Evolutionary conservation across 2,113 vertebrate genomes (phyloP).

Genomic region (Serilophus lunatus): DNA sequence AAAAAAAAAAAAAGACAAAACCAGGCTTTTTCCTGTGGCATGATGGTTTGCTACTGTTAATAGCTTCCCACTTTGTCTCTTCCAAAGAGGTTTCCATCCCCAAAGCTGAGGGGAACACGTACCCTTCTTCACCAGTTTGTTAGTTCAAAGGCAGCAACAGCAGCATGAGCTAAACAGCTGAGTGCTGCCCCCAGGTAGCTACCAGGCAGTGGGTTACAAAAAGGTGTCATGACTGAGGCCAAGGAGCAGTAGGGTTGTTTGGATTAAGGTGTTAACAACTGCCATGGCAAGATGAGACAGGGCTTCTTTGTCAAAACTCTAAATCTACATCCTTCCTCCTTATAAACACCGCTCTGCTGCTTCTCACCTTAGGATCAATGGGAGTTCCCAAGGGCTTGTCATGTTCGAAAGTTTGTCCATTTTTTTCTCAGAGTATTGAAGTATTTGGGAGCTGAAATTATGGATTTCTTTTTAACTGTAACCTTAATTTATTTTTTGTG

Average conservation of each 20-base stretch:
- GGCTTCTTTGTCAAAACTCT: background rate
- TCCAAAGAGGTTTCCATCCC: background rate
- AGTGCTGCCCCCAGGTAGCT: background rate
- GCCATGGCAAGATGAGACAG: background rate
- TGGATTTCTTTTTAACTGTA: accelerated
- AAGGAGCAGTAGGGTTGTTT: background rate
- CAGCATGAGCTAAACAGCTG: accelerated
- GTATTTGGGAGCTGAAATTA: background rate
- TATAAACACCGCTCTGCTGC: background rate
- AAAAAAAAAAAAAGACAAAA: background rate
- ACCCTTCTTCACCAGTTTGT: background rate
- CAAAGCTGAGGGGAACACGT: background rate
- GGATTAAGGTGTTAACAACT: background rate
- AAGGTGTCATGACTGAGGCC: background rate
- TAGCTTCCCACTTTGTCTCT: background rate
- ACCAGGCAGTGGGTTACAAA: background rate
- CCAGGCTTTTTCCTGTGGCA: background rate
- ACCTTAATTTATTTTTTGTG: background rate
- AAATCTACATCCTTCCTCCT: background rate
- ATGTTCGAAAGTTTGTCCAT: background rate
- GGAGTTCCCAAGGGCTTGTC: background rate
- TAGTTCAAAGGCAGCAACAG: accelerated
- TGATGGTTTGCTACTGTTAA: background rate
- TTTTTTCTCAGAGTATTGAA: background rate
- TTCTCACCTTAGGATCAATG: background rate